phyloP scores from a whole-genome alignment of 2,113 vertebrate species.

The Mus musculus region DNA sequence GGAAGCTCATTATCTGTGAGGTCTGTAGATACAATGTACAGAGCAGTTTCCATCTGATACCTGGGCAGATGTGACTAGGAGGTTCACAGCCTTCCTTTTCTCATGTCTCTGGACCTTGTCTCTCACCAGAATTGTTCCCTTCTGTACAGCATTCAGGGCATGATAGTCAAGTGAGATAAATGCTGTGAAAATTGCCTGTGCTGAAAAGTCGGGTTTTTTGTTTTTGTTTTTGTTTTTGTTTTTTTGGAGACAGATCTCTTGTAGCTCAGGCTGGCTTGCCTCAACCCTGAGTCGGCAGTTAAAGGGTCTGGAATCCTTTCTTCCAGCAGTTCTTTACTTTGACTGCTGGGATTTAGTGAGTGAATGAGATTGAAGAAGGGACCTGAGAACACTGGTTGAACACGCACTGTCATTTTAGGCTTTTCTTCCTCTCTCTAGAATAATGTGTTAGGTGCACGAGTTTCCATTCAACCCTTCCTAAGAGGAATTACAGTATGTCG shows the following conservation, averaged over 20 bases:
- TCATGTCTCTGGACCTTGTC: background rate
- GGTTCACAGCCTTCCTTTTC: background rate
- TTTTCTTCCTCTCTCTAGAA: background rate
- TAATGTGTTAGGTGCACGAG: slow-evolving; percentile 10
- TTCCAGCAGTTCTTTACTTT: slow-evolving; percentile 38
- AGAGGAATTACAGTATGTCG: slow-evolving; percentile 51
- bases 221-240: background rate
- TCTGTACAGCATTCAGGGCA: background rate
- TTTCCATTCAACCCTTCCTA: slow-evolving; percentile 23
- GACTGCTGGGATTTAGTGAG: slow-evolving; percentile 72
- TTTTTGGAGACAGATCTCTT: background rate
- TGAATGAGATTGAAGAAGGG: slow-evolving; percentile 76
- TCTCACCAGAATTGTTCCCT: background rate
- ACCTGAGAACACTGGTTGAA: slow-evolving; percentile 72
- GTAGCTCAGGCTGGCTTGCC: background rate
- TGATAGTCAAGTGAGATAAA: background rate
- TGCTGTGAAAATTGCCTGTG: background rate
- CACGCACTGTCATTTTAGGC: slow-evolving; percentile 62
- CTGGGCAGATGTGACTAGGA: background rate
- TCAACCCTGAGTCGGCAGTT: background rate
- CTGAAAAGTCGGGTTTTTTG: background rate
- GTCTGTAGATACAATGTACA: background rate
- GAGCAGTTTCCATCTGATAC: background rate
- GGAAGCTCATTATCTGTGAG: background rate
- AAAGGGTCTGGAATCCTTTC: slow-evolving; percentile 35